Evolutionary conservation across 2,888 invertebrate genomes (phyloP), one percentile per base, ranked within the genome.

Genomic region (Leptopterna dolabrata): DNA sequence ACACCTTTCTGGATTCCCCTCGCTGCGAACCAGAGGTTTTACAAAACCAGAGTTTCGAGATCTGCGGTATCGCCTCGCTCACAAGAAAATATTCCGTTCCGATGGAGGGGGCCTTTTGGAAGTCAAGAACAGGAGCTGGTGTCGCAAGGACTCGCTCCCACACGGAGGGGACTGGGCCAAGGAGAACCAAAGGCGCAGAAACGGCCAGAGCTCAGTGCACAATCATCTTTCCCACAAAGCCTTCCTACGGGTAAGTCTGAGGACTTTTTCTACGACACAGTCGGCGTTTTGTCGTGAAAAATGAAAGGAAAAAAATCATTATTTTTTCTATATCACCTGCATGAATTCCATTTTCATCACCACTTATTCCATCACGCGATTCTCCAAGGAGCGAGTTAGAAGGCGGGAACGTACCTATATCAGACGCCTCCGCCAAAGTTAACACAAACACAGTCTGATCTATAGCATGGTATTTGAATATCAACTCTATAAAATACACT

Each of bases 211-310:
- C 73, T 73, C 73, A 73, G 73, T 73, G 41, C 73, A 73, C 30
- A 41, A 73, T 73, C 73, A 73, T 73, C 73, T 41, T 73, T 73
- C 73, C 73, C 73, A 73, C 73, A 73, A 73, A 73, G 41, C 73
- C 73, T 73, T 41, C 73, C 73, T 73, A 13, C 41, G 73, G 73
- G 73, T 73, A 19, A 73, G 73, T 73, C 41, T 30, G 29, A 27
- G 27, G 24, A 63, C 24, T 51, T 19, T 16, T 51, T n/a, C 1
- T 19, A 51, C 51, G 63, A 11, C n/a, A 63, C 6, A 0, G 24
- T 24, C 63, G 63, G 19, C 27, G 13, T 63, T 63, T 27, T 63
- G 19, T 27, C 13, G 11, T n/a, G n/a, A n/a, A n/a, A n/a, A n/a
- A 63, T 63, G 24, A 24, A 45, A n/a, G 11, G 13, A 63, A 4